Base-by-base conservation (phyloP, 2,888 invertebrate species). In the Frankliniella intonsa region DNA sequence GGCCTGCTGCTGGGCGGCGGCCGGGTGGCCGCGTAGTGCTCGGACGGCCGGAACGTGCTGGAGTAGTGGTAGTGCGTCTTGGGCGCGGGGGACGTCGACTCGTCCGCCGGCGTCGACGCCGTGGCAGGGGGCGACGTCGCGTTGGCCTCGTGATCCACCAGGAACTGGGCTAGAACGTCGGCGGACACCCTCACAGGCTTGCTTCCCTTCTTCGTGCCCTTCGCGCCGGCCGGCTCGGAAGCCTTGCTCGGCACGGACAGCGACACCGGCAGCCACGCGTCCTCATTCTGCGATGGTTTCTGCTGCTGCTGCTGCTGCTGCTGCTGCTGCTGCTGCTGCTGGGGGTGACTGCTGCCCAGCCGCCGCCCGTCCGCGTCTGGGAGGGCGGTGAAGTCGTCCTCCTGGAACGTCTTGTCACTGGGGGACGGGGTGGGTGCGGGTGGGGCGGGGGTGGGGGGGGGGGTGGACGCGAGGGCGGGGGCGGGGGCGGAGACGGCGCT, bases 31-130 rank as follows among this genome's bases (percentile, higher is more conserved):
- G 25, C 69, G 69, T 76, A 76, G 69, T 76, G 69, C 25, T 76
- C 69, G 22, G 69, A 76, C 22, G 69, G 69, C 9, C 69, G 22
- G 69, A 25, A 76, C 22, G 69, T 76, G 69, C 69, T 76, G 22
- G 69, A 22, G 69, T 76, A 76, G 69, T 76, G 69, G 69, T 76
- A 76, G 69, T 76, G 69, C 69, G 69, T 76, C 69, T 76, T 76
- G 25, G 69, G 69, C 25, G 69, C 69, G 25, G 69, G 69, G 8
- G 69, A 76, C 69, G 69, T 76, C 38, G 38, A 38, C 38, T 38
- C 38, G 12, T 17, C 62, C 62, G 11, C 62, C 62, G 17, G 62
- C 62, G 62, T n/a, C 17, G 69, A 10, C 22, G 22, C 25, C 69
- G 25, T 3, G 38, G 38, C 38, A 38, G 38, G 38, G 3, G 38